These are phyloP conservation scores for Pseudorectes ferrugineus DNA, from an alignment of 2,113 vertebrate genomes.

Conservation along the genomic window DNA sequence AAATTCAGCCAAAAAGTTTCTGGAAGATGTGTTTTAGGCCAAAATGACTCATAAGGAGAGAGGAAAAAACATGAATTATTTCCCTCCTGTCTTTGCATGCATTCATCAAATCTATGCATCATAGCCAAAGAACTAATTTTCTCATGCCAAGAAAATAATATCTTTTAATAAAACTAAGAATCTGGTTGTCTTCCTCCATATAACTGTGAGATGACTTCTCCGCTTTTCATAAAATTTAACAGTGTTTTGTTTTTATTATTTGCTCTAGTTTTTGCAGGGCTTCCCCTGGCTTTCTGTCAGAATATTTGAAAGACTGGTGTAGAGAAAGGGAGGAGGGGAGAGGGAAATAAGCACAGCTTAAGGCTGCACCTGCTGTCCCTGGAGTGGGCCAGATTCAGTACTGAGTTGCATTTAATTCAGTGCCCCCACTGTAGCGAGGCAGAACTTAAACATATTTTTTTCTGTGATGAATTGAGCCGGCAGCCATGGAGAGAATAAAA, in stretches of 20 bases:
- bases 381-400: neutral
- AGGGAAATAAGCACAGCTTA: neutral
- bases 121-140: slow-evolving; percentile 27
- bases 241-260: neutral
- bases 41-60: slow-evolving; percentile 50
- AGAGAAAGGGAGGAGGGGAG: slow-evolving; percentile 8
- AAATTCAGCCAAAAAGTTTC: slow-evolving; percentile 29
- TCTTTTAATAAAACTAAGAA: neutral
- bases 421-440: neutral
- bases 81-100: slow-evolving; percentile 3
- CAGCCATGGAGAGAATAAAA: rapidly evolving
- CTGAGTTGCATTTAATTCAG: neutral
- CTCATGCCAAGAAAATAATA: slow-evolving; percentile 1
- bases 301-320: neutral
- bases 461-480: neutral
- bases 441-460: neutral
- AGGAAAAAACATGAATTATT: slow-evolving; percentile 52
- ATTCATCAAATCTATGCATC: slow-evolving; percentile 10
- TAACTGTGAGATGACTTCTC: slow-evolving; percentile 15
- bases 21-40: slow-evolving; percentile 29
- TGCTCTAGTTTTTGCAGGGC: neutral
- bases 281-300: neutral
- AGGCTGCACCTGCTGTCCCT: slow-evolving; percentile 55
- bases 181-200: neutral
- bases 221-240: neutral